These are phyloP conservation scores for Meloidogyne exigua DNA, from an alignment of 1,140 invertebrate species.

Conservation along the genomic window DNA sequence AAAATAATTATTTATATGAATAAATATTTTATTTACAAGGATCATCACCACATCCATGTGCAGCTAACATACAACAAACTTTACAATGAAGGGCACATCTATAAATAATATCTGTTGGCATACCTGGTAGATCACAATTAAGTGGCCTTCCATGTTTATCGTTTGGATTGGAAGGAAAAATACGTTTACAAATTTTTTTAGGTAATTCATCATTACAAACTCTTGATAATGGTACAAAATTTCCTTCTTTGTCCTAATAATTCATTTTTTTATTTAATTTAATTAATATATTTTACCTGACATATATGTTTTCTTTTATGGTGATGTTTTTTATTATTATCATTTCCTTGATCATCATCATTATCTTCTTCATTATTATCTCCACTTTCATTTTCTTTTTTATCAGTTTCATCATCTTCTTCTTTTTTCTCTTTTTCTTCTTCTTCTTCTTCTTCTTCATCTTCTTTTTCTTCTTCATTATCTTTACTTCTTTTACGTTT, in stretches of 20 bases:
- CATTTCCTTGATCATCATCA: background rate
- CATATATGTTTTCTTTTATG: background rate
- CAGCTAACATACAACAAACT: slow-evolving; percentile 26
- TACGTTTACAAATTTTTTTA: slow-evolving; percentile 13
- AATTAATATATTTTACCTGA: slow-evolving; percentile 2
- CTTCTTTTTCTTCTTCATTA: background rate
- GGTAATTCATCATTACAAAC: slow-evolving; percentile 16
- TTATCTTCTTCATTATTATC: background rate
- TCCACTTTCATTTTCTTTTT: background rate
- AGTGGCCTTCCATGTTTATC: slow-evolving; percentile 23
- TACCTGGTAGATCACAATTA: slow-evolving; percentile 24
- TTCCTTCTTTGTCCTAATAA: slow-evolving; percentile 22
- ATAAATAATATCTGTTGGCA: slow-evolving; percentile 6
- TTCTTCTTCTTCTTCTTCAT: slow-evolving; percentile 2
- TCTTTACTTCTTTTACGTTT: slow-evolving; percentile 6
- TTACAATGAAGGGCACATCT: slow-evolving; percentile 34
- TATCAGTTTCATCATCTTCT: background rate
- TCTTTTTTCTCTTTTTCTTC: slow-evolving; percentile 12
- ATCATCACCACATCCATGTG: slow-evolving; percentile 29
- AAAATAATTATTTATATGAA: slow-evolving; percentile 1
- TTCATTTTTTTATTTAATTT: background rate
- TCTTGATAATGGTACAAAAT: slow-evolving; percentile 23
- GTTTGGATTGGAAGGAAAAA: slow-evolving; percentile 14
- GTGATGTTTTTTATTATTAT: no score
- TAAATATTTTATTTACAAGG: slow-evolving; percentile 8